Percentiles rank a stretch among this genome's conserved stretches.
phyloP scores from a whole-genome alignment of 2,888 invertebrate species.

The Drosophila falleni region DNA sequence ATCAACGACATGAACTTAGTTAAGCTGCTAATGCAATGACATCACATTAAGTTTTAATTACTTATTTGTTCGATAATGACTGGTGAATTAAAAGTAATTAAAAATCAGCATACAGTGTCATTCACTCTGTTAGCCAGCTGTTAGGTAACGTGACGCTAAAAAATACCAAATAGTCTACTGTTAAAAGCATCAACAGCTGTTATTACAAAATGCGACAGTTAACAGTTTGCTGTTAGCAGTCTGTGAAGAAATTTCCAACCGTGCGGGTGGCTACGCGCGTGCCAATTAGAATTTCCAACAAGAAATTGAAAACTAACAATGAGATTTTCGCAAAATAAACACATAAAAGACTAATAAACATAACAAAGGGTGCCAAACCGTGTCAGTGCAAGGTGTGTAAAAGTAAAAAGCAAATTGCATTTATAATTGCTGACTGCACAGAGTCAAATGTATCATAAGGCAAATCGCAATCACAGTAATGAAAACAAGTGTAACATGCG shows the following conservation, averaged over 20 bases:
- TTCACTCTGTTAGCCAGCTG: slow-evolving; percentile 10
- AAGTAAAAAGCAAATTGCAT: slow-evolving; percentile 11
- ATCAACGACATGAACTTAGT: neutral
- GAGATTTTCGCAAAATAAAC: slow-evolving; percentile 64
- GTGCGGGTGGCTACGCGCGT: slow-evolving; percentile 67
- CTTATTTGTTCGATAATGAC: neutral
- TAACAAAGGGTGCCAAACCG: slow-evolving; percentile 42
- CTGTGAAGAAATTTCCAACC: slow-evolving; percentile 47
- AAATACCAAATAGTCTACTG: slow-evolving; percentile 35
- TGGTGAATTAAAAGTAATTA: neutral
- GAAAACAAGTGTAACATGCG: slow-evolving; percentile 71
- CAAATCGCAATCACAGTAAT: slow-evolving; percentile 49
- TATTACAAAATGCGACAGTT: slow-evolving; percentile 23
- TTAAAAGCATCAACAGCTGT: slow-evolving; percentile 52
- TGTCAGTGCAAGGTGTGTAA: slow-evolving; percentile 58
- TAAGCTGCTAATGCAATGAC: neutral
- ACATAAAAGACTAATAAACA: slow-evolving; percentile 47
- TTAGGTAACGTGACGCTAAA: slow-evolving; percentile 26
- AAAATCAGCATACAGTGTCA: neutral
- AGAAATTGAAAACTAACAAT: slow-evolving; percentile 65
- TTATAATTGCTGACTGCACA: slow-evolving; percentile 7
- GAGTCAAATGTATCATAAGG: slow-evolving; percentile 27
- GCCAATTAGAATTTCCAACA: slow-evolving; percentile 50
- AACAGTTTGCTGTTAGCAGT: slow-evolving; percentile 45
- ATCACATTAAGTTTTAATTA: neutral